These are phyloP conservation scores for Yasuhikotakia modesta DNA, from an alignment of 2,797 vertebrate genomes.

Conservation along the genomic window DNA sequence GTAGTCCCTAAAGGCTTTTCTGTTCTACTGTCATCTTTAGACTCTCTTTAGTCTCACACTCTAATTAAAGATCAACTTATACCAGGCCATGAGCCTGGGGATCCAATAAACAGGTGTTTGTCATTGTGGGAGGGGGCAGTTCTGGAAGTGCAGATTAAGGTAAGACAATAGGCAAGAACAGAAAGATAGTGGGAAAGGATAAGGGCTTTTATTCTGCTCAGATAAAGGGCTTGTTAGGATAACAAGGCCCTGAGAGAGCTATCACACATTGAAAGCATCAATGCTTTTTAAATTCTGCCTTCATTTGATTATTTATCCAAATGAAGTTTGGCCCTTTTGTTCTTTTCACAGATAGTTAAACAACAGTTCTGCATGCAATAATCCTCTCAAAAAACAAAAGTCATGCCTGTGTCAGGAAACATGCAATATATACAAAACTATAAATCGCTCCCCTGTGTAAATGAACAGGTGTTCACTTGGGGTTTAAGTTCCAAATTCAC, in stretches of 20 bases:
- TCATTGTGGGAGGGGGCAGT: not conserved
- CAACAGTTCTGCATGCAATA: not conserved
- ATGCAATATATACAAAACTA: not conserved
- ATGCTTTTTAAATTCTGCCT: conserved; percentile 1
- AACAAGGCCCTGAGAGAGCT: not conserved
- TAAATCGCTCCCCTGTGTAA: not conserved
- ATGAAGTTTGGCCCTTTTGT: not conserved
- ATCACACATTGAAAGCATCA: not conserved
- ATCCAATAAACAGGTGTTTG: conserved; percentile 22
- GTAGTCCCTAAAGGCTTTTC: conserved; percentile 17
- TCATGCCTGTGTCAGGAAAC: not conserved
- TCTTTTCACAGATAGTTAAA: not conserved
- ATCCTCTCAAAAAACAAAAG: not conserved
- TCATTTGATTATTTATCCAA: conserved; percentile 15
- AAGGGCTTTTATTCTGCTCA: not conserved
- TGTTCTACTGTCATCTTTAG: not conserved
- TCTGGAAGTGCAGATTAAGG: not conserved
- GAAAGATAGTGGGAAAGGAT: not conserved
- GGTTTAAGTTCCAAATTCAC: not conserved
- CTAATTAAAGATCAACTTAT: conserved; percentile 32
- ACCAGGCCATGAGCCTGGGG: conserved; percentile 10
- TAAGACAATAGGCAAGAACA: not conserved
- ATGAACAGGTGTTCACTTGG: conserved; percentile 8
- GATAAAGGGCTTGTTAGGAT: not conserved
- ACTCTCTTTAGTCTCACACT: conserved; percentile 25